Evolutionary conservation across 2,888 invertebrate species (phyloP), one percentile per base, ranked within the genome.

Genomic region (Agrochola litura): DNA sequence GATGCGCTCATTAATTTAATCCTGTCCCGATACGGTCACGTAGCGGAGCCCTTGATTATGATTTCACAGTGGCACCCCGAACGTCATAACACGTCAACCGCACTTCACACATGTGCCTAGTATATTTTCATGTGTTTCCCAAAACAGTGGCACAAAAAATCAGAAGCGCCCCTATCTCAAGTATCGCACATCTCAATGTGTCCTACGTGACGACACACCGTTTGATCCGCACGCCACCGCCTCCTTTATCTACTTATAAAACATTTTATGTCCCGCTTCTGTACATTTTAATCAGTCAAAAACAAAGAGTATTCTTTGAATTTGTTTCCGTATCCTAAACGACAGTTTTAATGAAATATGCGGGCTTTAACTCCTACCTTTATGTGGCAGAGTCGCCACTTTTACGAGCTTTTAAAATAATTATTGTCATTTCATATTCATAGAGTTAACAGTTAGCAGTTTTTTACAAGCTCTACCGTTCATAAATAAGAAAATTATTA

Each of bases 241-340:
- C 91, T 75, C 87, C 86, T 95, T 93, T 95, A 94, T 94, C 93
- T 92, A 86, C 92, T 88, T 92, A 92, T 92, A 94, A 94, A 94
- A 94, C 92, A 92, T 92, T 93, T 94, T 93, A 92, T 92, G 91
- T 89, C 88, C 91, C 90, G 94, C 96, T 95, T 94, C 95, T 95
- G 93, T 96, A 95, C 95, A 96, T 96, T 95, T 96, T 95, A 95
- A 96, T 95, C 93, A 95, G 94, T 84, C 90, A 91, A 92, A 94
- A 94, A 93, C 92, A 91, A 92, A 91, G 88, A 90, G 88, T 90
- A 90, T 96, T 95, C 95, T 92, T 86, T 93, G 95, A 95, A 94
- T 95, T 94, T 89, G 93, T 95, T 92, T 92, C 91, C 92, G 92
- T 91, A 92, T 95, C 93, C 91, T 95, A 93, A 95, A 95, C 88